These are phyloP conservation scores for Etheostoma perlongum DNA, from an alignment of 2,797 vertebrate genomes.

Conservation along the genomic window DNA sequence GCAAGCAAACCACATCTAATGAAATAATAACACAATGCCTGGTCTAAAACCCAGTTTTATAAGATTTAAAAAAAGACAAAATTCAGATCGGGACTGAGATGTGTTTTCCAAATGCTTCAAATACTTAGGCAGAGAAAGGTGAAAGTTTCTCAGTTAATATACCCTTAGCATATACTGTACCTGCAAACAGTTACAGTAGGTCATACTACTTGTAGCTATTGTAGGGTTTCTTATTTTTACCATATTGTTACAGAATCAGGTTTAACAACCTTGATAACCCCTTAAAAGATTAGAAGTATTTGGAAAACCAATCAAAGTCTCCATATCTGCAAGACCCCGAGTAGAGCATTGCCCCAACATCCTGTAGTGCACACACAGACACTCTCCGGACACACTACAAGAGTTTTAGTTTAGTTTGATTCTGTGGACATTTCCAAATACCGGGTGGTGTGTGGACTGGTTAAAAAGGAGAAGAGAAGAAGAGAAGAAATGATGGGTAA, in stretches of 20 bases:
- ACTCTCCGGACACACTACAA: conserved; percentile 30
- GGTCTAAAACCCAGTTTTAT: conserved; percentile 15
- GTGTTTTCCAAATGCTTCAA: conserved; percentile 58
- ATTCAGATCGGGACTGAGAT: conserved; percentile 14
- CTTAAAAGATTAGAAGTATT: conserved; percentile 61
- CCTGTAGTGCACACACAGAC: conserved; percentile 49
- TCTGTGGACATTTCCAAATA: conserved; percentile 65
- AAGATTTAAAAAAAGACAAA: conserved; percentile 21
- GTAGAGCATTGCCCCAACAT: conserved; percentile 33
- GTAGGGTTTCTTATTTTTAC: neutral
- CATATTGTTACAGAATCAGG: neutral
- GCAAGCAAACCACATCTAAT: conserved; percentile 61
- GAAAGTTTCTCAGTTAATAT: neutral
- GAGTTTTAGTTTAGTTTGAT: conserved; percentile 65
- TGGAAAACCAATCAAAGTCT: conserved; percentile 57
- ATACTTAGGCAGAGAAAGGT: conserved; percentile 1
- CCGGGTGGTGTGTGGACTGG: conserved; percentile 59
- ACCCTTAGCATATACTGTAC: neutral
- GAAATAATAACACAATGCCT: conserved; percentile 10
- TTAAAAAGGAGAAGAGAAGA: conserved; percentile 61
- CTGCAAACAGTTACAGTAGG: neutral
- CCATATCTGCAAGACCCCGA: conserved; percentile 49
- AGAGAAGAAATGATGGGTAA: conserved; percentile 53
- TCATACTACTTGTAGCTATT: too few relatives aligned
- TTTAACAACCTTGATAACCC: conserved; percentile 15